phyloP scores from a whole-genome alignment of 2,113 vertebrate genomes.

The Dolichotis patagonum region DNA sequence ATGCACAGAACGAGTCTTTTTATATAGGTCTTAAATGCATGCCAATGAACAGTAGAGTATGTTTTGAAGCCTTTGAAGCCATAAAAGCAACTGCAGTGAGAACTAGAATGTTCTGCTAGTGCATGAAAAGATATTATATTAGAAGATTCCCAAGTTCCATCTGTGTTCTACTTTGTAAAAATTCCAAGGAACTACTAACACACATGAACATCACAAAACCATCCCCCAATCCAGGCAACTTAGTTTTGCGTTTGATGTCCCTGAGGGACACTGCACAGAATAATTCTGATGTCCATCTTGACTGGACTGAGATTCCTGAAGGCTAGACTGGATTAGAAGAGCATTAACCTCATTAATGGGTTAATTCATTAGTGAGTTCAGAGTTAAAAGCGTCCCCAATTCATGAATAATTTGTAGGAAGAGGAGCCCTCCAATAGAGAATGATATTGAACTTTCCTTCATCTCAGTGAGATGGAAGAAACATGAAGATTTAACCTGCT shows the following conservation, averaged over 20 bases:
- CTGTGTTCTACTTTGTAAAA: background rate
- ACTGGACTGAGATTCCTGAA: background rate
- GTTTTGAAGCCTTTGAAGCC: conserved; percentile 27
- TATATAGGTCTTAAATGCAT: conserved; percentile 1
- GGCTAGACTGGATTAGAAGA: background rate
- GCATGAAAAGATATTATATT: conserved; percentile 15
- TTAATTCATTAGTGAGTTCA: background rate
- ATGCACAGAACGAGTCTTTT: background rate
- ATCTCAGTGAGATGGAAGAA: background rate
- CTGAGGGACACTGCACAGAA: background rate
- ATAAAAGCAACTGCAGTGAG: conserved; percentile 32
- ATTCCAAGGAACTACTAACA: background rate
- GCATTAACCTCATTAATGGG: background rate
- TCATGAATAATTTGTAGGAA: background rate
- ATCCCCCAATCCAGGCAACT: background rate
- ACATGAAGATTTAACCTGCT: background rate
- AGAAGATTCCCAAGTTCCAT: background rate
- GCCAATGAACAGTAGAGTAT: conserved; percentile 6
- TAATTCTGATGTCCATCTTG: background rate
- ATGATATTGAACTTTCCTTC: background rate
- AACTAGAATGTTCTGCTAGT: background rate
- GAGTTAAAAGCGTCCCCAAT: background rate
- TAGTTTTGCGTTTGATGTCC: background rate
- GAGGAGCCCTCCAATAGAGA: background rate
- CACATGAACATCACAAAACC: background rate